Evolutionary conservation across 2,797 vertebrate species (phyloP), one percentile per base, ranked within the genome.

Genomic region (Esox lucius): DNA sequence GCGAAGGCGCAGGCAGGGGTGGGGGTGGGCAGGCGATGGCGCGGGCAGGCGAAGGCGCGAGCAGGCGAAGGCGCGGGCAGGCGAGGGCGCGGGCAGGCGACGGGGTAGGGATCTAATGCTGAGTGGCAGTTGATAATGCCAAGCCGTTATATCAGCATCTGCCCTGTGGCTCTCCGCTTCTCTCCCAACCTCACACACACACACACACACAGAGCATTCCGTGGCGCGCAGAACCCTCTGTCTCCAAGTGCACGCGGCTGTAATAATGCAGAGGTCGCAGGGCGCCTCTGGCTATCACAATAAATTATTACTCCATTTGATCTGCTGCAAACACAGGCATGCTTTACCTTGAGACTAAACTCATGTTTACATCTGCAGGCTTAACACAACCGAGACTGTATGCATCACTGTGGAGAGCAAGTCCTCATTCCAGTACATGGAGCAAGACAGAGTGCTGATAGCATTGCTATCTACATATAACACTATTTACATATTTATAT

Each of bases 61-160:
- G 84, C 88, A 89, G 91, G 88, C 88, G 84, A 88, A 89, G 90
- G 88, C 88, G 84, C 89, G n/a, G n/a, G n/a, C n/a, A n/a, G n/a
- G n/a, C n/a, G n/a, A n/a, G 79, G 81, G 71, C 83, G 65, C 75
- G 72, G 67, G 76, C 35, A 39, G 35, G 75, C 70, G 76, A 62
- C 76, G 73, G 78, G 77, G 78, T 83, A 75, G 75, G 71, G 77
- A 76, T 77, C 78, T 85, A 83, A 89, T 87, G 90, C 93, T 93
- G 93, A 93, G 89, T 93, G 93, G 89, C 93, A 93, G 92, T 91
- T 92, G 87, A 93, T 94, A 94, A 94, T 93, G 90, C 92, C 92
- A 94, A 89, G 89, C 89, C 84, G 90, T 92, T 91, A 91, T 94
- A 94, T 93, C 91, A 93, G 91, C 92, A 91, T 93, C 88, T 93